Evolutionary conservation across 2,113 vertebrate species (phyloP).

Genomic region (Chelonoidis abingdonii): DNA sequence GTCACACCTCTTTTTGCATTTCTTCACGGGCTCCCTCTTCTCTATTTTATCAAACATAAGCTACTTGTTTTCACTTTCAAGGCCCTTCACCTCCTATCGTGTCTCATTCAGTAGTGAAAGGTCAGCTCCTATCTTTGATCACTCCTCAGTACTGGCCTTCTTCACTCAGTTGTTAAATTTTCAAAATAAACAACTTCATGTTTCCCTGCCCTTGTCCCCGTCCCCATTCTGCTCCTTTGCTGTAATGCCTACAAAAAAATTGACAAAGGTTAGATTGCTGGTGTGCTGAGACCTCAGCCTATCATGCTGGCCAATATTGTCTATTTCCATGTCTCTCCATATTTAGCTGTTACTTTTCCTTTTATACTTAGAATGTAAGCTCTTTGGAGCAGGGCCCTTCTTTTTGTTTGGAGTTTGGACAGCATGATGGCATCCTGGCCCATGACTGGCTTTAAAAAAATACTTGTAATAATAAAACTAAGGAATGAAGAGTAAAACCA

Average conservation of each 20-base stretch:
- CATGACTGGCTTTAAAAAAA: neutral
- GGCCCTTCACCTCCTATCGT: neutral
- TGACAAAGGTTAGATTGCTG: neutral
- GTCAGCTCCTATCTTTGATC: neutral
- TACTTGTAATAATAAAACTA: neutral
- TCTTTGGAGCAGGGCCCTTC: neutral
- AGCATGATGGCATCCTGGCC: neutral
- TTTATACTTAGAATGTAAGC: neutral
- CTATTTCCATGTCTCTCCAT: neutral
- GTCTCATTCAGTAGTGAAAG: neutral
- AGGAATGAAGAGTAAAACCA: neutral
- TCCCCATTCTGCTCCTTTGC: neutral
- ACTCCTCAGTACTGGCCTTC: neutral
- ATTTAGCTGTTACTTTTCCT: neutral
- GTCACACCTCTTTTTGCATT: neutral
- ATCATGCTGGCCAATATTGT: neutral
- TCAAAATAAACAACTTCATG: neutral
- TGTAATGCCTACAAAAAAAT: neutral
- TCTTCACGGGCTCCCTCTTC: neutral
- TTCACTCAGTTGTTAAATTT: neutral
- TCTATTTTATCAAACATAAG: neutral
- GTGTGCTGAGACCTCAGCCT: neutral
- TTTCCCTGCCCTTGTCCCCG: neutral
- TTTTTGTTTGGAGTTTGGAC: neutral
- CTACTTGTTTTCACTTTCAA: neutral